These are phyloP conservation scores for Lepidochrysops patricia DNA, from an alignment of 2,888 invertebrate species.

Conservation along the genomic window DNA sequence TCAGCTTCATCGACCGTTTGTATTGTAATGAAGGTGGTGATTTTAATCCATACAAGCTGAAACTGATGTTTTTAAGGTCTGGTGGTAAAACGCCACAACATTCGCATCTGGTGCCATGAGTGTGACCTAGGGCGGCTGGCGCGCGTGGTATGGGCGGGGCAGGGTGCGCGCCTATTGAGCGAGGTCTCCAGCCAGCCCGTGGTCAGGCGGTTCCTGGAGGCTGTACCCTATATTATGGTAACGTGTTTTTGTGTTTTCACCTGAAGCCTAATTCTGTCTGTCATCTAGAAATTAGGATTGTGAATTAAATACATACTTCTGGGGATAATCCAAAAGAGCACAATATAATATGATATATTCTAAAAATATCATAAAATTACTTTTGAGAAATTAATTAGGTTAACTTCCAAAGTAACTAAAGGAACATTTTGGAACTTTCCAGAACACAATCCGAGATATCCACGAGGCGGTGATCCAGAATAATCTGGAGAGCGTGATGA, in stretches of 20 bases:
- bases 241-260: too few species aligned
- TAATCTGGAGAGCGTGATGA: slow-evolving; percentile 80
- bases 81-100: slow-evolving; percentile 89
- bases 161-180: slow-evolving; percentile 86
- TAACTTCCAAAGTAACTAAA: too few species aligned
- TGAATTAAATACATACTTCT: too few species aligned
- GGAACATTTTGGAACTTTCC: slow-evolving; percentile 31
- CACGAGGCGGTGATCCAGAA: slow-evolving; percentile 86
- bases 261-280: too few species aligned
- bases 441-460: slow-evolving; percentile 88
- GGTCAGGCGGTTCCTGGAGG: slow-evolving; percentile 89
- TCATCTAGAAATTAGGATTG: neutral
- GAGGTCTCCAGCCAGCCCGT: slow-evolving; percentile 89
- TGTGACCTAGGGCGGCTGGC: slow-evolving; percentile 90
- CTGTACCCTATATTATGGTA: slow-evolving; percentile 96
- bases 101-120: slow-evolving; percentile 96
- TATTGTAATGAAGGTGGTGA: too few species aligned
- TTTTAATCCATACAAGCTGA: too few species aligned
- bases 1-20: too few species aligned
- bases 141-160: slow-evolving; percentile 92
- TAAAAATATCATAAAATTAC: too few species aligned
- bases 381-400: too few species aligned
- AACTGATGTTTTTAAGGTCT: slow-evolving; percentile 77
- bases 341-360: too few species aligned
- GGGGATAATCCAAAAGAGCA: too few species aligned